Evolutionary conservation across 1,140 invertebrate species (phyloP).

Genomic region (Euborellia annulipes): DNA sequence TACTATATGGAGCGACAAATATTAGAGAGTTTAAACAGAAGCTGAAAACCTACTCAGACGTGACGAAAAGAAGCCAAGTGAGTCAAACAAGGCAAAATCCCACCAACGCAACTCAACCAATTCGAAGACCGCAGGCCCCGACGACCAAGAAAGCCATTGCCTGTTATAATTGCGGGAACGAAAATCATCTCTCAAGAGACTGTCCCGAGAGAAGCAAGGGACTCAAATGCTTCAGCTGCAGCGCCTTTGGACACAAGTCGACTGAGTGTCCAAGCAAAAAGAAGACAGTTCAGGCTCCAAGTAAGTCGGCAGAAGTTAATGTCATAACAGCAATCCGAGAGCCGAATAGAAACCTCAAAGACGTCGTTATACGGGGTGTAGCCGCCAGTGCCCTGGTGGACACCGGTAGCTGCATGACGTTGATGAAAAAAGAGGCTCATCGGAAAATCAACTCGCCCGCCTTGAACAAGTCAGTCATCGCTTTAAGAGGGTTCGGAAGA

Average conservation of each 20-base stretch:
- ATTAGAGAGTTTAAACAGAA: conserved; percentile 10
- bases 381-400: conserved; percentile 1
- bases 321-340: background rate
- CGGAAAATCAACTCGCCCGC: background rate
- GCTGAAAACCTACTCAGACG: conserved; percentile 3
- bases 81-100: no score
- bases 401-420: conserved; percentile 3
- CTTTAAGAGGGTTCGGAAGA: no score
- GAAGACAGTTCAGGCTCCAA: background rate
- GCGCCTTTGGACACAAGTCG: conserved; percentile 5
- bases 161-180: conserved; percentile 9
- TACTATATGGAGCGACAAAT: conserved; percentile 12
- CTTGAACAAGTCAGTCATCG: no score
- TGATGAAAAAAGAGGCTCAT: conserved; percentile 4
- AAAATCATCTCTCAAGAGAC: conserved; percentile 2
- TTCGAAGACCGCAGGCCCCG: background rate
- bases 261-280: background rate
- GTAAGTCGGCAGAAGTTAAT: background rate
- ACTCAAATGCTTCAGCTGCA: conserved; percentile 10
- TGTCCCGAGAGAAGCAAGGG: conserved; percentile 1
- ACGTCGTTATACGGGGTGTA: background rate
- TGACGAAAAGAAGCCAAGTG: background rate
- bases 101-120: no score
- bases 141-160: background rate
- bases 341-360: conserved; percentile 4